Conservation (phyloP, 2,797 vertebrate species). For the Falco cherrug region DNA sequence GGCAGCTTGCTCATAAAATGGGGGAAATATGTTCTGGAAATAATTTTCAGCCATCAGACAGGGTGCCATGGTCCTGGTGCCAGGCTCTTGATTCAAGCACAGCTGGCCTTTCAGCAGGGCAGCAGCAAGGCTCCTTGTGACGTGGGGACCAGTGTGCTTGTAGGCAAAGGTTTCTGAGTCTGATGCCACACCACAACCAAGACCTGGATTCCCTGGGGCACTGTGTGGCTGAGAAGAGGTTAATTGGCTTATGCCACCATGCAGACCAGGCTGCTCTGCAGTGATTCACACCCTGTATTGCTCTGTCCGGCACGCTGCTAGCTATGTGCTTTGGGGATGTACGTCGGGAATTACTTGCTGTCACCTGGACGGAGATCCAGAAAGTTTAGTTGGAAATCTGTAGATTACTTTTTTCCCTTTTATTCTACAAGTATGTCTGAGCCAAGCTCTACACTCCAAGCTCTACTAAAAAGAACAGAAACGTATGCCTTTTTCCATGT, state of each 20-base stretch:
- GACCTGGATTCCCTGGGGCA: background rate
- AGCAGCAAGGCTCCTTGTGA: background rate
- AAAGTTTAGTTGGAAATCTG: background rate
- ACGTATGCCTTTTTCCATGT: background rate
- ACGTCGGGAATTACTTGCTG: background rate
- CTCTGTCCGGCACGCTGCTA: accelerated
- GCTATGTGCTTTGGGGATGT: accelerated
- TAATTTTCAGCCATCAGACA: background rate
- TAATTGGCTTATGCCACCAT: background rate
- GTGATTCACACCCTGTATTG: background rate
- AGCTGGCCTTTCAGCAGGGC: background rate
- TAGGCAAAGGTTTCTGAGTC: background rate
- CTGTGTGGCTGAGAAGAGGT: background rate
- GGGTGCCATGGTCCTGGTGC: background rate
- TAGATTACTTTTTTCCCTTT: background rate
- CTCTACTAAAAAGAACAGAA: background rate
- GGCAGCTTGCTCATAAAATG: background rate
- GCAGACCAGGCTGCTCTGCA: background rate
- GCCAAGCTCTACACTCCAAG: background rate
- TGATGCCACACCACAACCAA: background rate
- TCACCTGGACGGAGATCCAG: background rate
- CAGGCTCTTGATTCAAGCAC: background rate
- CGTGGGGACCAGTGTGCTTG: background rate
- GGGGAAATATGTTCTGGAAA: background rate
- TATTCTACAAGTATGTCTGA: background rate